Conservation (phyloP, 2,888 invertebrate genomes). For the Eremobia ochroleuca region DNA sequence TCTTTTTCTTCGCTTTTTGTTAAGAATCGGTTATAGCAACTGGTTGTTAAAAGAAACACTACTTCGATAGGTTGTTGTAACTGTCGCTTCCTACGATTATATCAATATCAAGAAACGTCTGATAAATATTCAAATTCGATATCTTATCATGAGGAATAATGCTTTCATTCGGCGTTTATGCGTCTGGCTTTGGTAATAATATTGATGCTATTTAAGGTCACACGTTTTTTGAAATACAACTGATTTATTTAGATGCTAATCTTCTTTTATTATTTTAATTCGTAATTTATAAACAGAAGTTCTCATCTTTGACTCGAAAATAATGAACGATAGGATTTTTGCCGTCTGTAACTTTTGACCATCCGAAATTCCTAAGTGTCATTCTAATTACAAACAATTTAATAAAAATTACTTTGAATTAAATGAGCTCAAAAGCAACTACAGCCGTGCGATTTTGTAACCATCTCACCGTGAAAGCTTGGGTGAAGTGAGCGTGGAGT, state of each 20-base stretch:
- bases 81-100: slow-evolving; percentile 8
- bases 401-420: not conserved
- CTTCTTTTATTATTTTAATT: not conserved
- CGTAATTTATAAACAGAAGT: not conserved
- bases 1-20: too few relatives aligned
- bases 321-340: too few relatives aligned
- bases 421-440: too few relatives aligned
- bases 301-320: not conserved
- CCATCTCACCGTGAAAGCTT: too few relatives aligned
- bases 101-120: slow-evolving; percentile 21
- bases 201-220: not conserved
- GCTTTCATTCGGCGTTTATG: slow-evolving; percentile 14
- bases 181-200: not conserved
- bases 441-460: not conserved
- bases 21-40: not conserved
- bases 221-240: not conserved
- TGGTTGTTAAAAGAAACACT: not conserved
- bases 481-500: too few relatives aligned
- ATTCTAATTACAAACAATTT: not conserved
- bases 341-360: too few relatives aligned
- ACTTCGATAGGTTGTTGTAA: not conserved
- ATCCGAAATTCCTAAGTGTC: not conserved
- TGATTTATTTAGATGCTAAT: not conserved
- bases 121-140: slow-evolving; percentile 44
- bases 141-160: slow-evolving; percentile 21